Percentiles rank a stretch among this genome's conserved stretches.
phyloP scores from a whole-genome alignment of 2,113 vertebrate genomes.

The Tapirus terrestris region DNA sequence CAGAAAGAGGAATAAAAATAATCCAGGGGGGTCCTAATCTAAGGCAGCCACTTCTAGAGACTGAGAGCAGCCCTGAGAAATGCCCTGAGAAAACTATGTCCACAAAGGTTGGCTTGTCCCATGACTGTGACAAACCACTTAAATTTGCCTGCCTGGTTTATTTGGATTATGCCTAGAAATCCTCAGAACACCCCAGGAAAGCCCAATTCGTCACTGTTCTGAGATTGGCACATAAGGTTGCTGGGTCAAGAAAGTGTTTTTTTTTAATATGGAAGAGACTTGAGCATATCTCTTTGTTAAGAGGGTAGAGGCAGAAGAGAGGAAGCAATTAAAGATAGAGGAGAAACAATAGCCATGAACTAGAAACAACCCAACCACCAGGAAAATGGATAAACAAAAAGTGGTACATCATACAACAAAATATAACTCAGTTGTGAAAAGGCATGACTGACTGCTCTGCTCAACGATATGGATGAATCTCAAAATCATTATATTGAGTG shows the following conservation, averaged over 20 bases:
- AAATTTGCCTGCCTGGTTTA: not conserved
- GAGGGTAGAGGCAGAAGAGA: not conserved
- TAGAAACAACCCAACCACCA: not conserved
- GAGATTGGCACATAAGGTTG: not conserved
- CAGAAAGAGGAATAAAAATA: not conserved
- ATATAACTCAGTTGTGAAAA: not conserved
- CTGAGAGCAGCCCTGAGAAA: not conserved
- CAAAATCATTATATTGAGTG: not conserved
- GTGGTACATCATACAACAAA: not conserved
- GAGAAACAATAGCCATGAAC: not conserved
- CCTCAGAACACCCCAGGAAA: not conserved
- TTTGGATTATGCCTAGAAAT: conserved; percentile 31
- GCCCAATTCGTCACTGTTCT: not conserved
- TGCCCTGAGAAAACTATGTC: not conserved
- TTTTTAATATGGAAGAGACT: not conserved
- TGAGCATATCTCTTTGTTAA: not conserved
- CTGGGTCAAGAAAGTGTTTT: not conserved
- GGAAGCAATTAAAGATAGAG: not conserved
- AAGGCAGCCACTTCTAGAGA: not conserved
- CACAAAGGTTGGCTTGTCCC: not conserved
- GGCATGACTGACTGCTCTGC: fast-evolving
- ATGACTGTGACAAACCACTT: not conserved
- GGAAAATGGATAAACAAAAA: not conserved
- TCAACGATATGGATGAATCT: not conserved
- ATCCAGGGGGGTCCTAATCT: not conserved